Evolutionary conservation across 2,113 vertebrate genomes (phyloP), one percentile per base, ranked within the genome.

Genomic region (Bambusicola thoracicus): DNA sequence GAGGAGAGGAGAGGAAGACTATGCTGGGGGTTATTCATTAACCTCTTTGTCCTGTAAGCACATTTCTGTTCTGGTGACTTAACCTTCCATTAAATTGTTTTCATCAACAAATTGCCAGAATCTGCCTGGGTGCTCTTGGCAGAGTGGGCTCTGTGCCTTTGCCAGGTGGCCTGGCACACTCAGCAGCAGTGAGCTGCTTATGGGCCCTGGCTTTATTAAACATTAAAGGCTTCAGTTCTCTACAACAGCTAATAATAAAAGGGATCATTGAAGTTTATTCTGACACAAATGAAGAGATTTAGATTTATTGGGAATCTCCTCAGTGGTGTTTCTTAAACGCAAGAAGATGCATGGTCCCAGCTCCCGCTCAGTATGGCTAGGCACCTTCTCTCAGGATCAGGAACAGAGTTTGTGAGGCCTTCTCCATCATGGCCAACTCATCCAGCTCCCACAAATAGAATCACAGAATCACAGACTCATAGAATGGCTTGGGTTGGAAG

Each of bases 221-320:
- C 84, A 72, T 91, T 69, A 76, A 92, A 40, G 21, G 38, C 16
- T 59, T 69, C 70, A 66, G 10, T 74, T 51, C 46, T 93, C 36
- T 87, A 34, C 87, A 41, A 73, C 43, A 81, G 46, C 76, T 75
- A 65, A 88, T 85, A 94, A 73, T 94, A 75, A 95, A 93, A 94
- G 44, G 59, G 70, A 81, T 73, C 67, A 6, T 89, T 87, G 63
- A 34, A 79, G 77, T 85, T 93, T 88, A 74, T 86, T 83, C 85
- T 72, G 82, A 85, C 73, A 78, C 53, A 77, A 89, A 62, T 32
- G 24, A 81, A 90, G 93, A 92, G 30, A 36, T 80, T 92, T 75
- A 63, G 38, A 83, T 89, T 82, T 40, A 53, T 16, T 46, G 30
- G n/a, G 14, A 89, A 90, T 51, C 32, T 55, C 20, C 18, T 77